Evolutionary conservation across 2,888 invertebrate species (phyloP).

Genomic region (Tenthredo mesomela): DNA sequence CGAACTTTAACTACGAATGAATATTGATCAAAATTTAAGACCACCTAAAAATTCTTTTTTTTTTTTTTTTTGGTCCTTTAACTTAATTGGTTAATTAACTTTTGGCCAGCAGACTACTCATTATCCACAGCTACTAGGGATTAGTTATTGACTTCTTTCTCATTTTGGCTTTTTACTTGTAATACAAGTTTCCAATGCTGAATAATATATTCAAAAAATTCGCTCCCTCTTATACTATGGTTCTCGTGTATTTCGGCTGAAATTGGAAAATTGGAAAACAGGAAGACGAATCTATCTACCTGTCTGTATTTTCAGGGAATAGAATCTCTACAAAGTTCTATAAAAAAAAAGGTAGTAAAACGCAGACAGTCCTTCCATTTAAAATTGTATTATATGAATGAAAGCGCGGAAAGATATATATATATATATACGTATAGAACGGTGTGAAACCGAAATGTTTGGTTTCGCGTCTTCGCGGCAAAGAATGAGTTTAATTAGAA

Average conservation of each 20-base stretch:
- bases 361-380: not conserved
- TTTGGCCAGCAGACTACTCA: not conserved
- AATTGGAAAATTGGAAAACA: not conserved
- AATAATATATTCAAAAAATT: not conserved
- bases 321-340: not conserved
- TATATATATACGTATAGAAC: not conserved
- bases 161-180: not conserved
- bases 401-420: not conserved
- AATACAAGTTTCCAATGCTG: not conserved
- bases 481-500: slow-evolving; percentile 37
- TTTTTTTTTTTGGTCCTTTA: not conserved
- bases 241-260: not conserved
- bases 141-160: not conserved
- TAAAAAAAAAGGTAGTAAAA: not conserved
- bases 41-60: not conserved
- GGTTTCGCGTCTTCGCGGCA: not conserved
- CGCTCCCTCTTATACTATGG: not conserved
- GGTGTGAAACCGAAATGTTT: not conserved
- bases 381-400: not conserved
- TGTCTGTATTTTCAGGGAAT: not conserved
- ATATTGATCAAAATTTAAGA: slow-evolving; percentile 20
- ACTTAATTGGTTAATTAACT: not conserved
- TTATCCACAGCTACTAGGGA: not conserved
- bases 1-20: not conserved
- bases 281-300: not conserved